Conservation (phyloP, 2,888 invertebrate species). For the Tinea pellionella region DNA sequence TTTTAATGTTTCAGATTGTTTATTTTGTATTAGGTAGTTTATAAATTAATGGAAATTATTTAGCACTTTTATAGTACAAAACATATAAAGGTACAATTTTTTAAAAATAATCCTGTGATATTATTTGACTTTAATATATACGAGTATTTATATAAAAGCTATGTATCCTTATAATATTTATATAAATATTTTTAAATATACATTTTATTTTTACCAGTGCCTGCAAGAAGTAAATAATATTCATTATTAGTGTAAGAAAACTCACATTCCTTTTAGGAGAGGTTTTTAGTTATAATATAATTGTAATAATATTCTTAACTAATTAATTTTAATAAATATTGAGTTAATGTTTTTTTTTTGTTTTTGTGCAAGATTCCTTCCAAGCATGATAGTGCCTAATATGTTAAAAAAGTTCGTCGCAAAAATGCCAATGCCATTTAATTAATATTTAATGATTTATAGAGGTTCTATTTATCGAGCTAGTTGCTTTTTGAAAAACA, state of each 20-base stretch:
- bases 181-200: conserved; percentile 12
- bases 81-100: neutral
- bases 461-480: too few relatives aligned
- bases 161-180: neutral
- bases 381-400: too few relatives aligned
- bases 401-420: too few relatives aligned
- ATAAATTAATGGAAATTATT: neutral
- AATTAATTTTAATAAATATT: neutral
- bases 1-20: conserved; percentile 17
- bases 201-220: conserved; percentile 44
- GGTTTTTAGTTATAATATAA: neutral
- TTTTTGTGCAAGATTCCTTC: neutral
- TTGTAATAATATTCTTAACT: conserved; percentile 2
- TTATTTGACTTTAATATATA: neutral
- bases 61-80: neutral
- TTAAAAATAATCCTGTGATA: neutral
- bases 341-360: neutral
- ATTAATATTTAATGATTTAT: too few relatives aligned
- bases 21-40: neutral
- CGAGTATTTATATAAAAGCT: neutral
- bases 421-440: too few relatives aligned
- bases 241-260: conserved; percentile 31
- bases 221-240: conserved; percentile 62
- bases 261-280: neutral
- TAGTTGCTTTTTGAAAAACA: too few relatives aligned